Evolutionary conservation across 2,113 vertebrate genomes (phyloP).

Genomic region (Amia ocellicauda): DNA sequence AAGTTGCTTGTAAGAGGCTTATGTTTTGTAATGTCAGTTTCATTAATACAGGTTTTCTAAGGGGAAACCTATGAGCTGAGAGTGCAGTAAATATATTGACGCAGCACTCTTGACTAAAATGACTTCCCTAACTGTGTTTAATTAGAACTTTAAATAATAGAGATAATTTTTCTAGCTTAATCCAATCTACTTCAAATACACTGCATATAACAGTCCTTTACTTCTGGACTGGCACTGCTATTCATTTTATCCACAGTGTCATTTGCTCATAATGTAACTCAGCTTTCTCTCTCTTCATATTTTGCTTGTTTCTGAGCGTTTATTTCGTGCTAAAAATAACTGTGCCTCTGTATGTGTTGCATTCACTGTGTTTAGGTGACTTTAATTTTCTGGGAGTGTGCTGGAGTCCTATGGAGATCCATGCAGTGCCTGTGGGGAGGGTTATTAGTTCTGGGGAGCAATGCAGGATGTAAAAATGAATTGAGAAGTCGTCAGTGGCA

Average conservation of each 20-base stretch:
- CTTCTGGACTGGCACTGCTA: too few species aligned
- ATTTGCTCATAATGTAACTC: too few species aligned
- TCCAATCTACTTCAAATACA: too few species aligned
- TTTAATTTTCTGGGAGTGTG: background rate
- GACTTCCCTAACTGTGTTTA: too few species aligned
- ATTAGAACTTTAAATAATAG: background rate
- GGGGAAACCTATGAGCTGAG: background rate
- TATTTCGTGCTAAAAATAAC: too few species aligned
- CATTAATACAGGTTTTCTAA: slow-evolving; percentile 29
- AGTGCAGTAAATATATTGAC: background rate
- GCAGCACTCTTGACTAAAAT: too few species aligned
- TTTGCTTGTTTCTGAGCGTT: too few species aligned
- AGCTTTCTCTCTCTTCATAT: too few species aligned
- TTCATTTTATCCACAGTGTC: too few species aligned
- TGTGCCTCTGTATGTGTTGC: background rate
- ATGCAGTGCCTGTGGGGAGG: background rate
- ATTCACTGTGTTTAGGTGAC: background rate
- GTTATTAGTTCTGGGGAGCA: background rate
- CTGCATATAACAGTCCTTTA: too few species aligned
- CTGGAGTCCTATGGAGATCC: background rate
- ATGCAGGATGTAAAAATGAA: background rate
- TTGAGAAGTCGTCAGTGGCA: background rate
- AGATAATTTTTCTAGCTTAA: background rate
- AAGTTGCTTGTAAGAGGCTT: slow-evolving; percentile 25
- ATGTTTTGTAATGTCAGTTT: slow-evolving; percentile 18